These are phyloP conservation scores for Ursus arctos DNA, from an alignment of 2,113 vertebrate species.

Conservation along the genomic window DNA sequence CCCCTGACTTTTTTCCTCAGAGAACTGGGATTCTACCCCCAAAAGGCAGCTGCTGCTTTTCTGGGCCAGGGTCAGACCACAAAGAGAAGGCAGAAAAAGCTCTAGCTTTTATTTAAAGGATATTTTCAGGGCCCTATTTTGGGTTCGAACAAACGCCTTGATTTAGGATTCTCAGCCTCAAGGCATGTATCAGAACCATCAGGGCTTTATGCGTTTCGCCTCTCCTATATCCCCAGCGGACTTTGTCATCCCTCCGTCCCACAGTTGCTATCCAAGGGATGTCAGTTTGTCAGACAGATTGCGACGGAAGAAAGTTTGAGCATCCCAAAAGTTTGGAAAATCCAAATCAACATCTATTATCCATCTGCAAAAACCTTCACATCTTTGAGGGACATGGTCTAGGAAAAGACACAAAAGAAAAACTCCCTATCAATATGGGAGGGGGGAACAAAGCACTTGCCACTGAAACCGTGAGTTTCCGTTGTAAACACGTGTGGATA, in stretches of 20 bases:
- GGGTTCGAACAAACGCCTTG: background rate
- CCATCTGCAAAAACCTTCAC: background rate
- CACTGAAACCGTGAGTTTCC: background rate
- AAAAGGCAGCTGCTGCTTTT: background rate
- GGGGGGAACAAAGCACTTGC: background rate
- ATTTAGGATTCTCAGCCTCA: background rate
- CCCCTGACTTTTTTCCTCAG: background rate
- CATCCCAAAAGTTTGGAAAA: background rate
- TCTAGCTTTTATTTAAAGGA: background rate
- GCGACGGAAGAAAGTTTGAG: background rate
- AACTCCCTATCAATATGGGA: background rate
- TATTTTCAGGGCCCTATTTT: background rate
- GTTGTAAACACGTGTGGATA: background rate
- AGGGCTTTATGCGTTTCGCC: background rate
- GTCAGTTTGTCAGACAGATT: background rate
- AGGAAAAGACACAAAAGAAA: background rate
- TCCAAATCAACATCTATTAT: background rate
- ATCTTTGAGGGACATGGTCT: background rate
- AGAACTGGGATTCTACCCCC: background rate
- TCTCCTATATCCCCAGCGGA: accelerated
- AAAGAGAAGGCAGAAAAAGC: background rate
- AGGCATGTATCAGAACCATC: accelerated
- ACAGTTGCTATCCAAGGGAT: background rate
- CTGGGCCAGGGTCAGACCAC: background rate
- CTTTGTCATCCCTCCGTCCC: background rate